Base-by-base conservation (phyloP, 1,140 invertebrate species). In the Lycorma delicatula region DNA sequence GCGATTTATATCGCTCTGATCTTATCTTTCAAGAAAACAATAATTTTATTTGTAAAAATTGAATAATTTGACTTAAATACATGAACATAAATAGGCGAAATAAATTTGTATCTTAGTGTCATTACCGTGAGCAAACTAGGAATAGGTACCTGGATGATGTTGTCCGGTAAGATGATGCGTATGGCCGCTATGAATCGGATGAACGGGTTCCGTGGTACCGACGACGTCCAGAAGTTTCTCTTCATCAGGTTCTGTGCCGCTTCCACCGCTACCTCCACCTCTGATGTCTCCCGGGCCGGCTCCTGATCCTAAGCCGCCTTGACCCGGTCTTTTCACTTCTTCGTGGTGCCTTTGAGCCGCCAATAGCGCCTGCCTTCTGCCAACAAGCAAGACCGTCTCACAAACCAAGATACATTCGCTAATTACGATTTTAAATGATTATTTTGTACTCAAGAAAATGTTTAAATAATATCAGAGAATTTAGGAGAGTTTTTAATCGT, bases 151-250 rank as follows among this genome's bases (percentile, higher is more conserved):
- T 55, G 48, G 67, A 0, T 72, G 72, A 26, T 71, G 74, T 26
- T 74, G 72, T 0, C 69, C 68, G n/a, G 74, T 72, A 2, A 72
- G 69, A 3, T 72, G 70, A 54, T 74, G 78, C 22, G 65, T n/a
- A n/a, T n/a, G n/a, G n/a, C n/a, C n/a, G n/a, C n/a, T n/a, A 27
- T 75, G 78, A 13, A 67, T 28, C 11, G 85, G 80, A 26, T 85
- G 79, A 0, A 86, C 86, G 64, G 84, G 86, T 61, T 87, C 84
- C 16, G 76, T 77, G 20, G 89, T 89, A 0, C 89, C 90, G 0
- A 92, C 91, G 1, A 93, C 91, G 70, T 93, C 90, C 62, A 94
- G 75, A 25, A 90, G 81, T 65, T 90, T 86, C 68, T 94, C 90
- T 29, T 93, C 89, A 64, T 87, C 82, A 64, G 84, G 71, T 46